Evolutionary conservation across 1,140 invertebrate species (phyloP), one percentile per base, ranked within the genome.

Genomic region (Drosophila repleta): DNA sequence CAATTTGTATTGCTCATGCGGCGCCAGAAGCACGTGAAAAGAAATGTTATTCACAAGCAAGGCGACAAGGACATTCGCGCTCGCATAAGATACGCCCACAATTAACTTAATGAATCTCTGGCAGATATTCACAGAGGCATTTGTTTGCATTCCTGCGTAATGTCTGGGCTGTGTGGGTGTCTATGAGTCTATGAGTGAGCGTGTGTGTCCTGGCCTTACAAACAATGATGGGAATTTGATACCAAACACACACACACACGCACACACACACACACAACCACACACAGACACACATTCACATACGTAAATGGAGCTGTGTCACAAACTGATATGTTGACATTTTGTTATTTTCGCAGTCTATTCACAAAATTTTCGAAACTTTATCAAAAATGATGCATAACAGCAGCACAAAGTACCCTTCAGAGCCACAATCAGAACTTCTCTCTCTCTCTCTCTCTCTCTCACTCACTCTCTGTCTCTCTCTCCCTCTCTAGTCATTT

Each of bases 1-100:
- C 66, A 77, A 87, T 87, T 87, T 66, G 78, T 78, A 87, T 85
- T 73, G 62, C 82, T 69, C 67, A 87, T 76, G 82, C 74, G 81
- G 17, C 45, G 6, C 35, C 37, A 45, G 7, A 55, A 41, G 32
- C 46, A 52, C 48, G 26, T 52, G 21, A 51, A 64, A 58, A 57
- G 74, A 74, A 81, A 80, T 69, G 46, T 45, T 26, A 57, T 60
- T 53, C 64, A 57, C n/a, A n/a, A n/a, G n/a, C n/a, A n/a, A n/a
- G 29, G 29, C 29, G 64, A 55, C 58, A 58, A 61, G 49, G 52
- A 60, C 39, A 39, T 48, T 46, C 1, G 6, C 8, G 6, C 29
- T 8, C 29, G 6, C 24, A 26, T 26, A 3, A 6, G 24, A 6
- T 1, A 26, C 53, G 24, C 11, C 43, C 66, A 67, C 84, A 80